Evolutionary conservation across 30 jellyfish, hydroid and myxozoan genomes (phyloP).

Genomic region (Cassiopea xamachana): DNA sequence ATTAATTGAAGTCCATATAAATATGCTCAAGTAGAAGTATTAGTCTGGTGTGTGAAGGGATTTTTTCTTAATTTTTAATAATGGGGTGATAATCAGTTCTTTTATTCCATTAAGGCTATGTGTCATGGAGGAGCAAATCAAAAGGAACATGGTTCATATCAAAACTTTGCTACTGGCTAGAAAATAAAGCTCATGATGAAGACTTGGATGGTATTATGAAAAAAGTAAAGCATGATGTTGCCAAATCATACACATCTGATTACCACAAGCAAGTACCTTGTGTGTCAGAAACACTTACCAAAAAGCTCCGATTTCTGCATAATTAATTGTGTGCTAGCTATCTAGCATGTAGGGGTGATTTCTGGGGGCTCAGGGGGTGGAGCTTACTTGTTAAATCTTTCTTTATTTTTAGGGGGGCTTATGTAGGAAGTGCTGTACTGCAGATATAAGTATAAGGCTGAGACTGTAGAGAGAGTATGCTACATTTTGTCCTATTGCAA

Average conservation of each 20-base stretch:
- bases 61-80: too few relatives aligned
- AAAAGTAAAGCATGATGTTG: background rate
- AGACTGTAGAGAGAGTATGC: too few relatives aligned
- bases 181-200: background rate
- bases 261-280: background rate
- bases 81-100: background rate
- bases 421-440: too few relatives aligned
- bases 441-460: too few relatives aligned
- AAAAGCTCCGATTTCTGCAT: background rate
- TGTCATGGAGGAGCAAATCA: conserved; percentile 19
- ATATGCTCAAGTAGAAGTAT: background rate
- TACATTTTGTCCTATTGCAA: too few relatives aligned
- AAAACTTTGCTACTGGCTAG: conserved; percentile 1
- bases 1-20: too few relatives aligned
- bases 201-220: conserved; percentile 4
- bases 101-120: background rate
- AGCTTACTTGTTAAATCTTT: too few relatives aligned
- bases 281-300: background rate
- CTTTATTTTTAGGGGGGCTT: too few relatives aligned
- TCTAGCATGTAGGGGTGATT: too few relatives aligned
- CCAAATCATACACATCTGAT: background rate
- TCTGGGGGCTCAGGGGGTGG: too few relatives aligned
- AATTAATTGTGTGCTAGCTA: background rate
- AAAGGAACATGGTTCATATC: conserved; percentile 29
- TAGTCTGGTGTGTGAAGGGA: background rate